Evolutionary conservation across 2,113 vertebrate genomes (phyloP), one percentile per base, ranked within the genome.

Genomic region (Syngnathus typhle): DNA sequence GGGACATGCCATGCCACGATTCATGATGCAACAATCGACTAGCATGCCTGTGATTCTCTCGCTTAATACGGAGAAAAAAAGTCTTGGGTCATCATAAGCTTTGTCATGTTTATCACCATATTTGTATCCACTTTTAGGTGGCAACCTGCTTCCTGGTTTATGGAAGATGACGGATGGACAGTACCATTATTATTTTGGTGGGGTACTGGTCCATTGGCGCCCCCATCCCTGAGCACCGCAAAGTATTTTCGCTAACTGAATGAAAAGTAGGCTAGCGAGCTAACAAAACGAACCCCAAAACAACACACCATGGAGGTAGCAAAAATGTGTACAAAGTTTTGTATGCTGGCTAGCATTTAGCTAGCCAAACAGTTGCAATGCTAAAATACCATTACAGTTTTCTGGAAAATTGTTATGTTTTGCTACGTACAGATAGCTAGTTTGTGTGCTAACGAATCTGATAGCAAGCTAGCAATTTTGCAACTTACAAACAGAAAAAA

Each of bases 1-100:
- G 66, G 72, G 64, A 73, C 79, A 70, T 64, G 85, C 80, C 79
- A 79, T 77, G 80, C 80, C 80, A 69, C 70, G 6, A 6, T 12
- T 58, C 55, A 36, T 58, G 55, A 58, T 7, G 54, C 52, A 15
- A n/a, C 19, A 52, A 11, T 52, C 49, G 9, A 9, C 9, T 51
- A 51, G 12, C 23, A 55, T 32, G 21, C 11, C 23, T 27, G 11
- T 3, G 6, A 23, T 55, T n/a, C n/a, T 52, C n/a, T 21, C 5
- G 19, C 9, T 52, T 52, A n/a, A 21, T 27, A 55, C 52, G 10
- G 21, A 12, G 52, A 1, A 55, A 27, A 23, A 27, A 21, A 23
- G n/a, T 55, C 52, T 5, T 19, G n/a, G 21, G 52, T 55, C 21
- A 12, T 21, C 52, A 55, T 4, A 6, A 55, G 52, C 11, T 55